Evolutionary conservation across 2,113 vertebrate species (phyloP), one percentile per base, ranked within the genome.

Genomic region (Edolisoma coerulescens): DNA sequence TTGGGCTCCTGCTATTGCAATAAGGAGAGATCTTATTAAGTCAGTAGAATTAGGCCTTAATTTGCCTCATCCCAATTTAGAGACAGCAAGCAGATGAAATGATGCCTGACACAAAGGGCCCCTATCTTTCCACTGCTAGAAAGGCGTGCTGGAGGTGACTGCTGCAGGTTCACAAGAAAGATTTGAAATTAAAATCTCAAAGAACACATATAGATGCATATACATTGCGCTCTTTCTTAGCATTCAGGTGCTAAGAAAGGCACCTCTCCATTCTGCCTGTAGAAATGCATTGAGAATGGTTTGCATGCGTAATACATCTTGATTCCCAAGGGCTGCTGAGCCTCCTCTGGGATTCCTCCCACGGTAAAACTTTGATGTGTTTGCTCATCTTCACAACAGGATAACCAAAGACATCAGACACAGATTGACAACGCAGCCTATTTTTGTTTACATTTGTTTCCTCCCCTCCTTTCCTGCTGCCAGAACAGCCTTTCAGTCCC

Each of bases 391-490:
- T 89, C 83, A 89, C 37, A 92, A 84, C 19, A 81, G 73, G 60
- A 84, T 70, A 96, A 87, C 69, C 63, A 33, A 91, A 93, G 86
- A 32, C 28, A 88, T 81, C 76, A 86, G 83, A 74, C 63, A 73
- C 33, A 84, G 86, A 81, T 2, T 90, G 89, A 95, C 91, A 90
- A 84, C 0, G 0, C 1, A 5, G 73, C 7, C 80, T 92, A 86
- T 86, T 95, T 95, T 86, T 90, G 83, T 61, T 95, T 92, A 81
- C 54, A 69, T 90, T 76, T 77, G 59, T 89, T 94, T 93, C 77
- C 44, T 76, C 75, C 80, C 45, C 28, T 92, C 53, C 53, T 41
- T 86, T 68, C 56, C 82, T 75, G 53, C 84, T 89, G 78, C 69
- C 47, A 79, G 84, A 94, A 77, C 57, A 89, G 84, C 84, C 84